Base-by-base conservation (phyloP, 2,888 invertebrate species). In the Sphaeridia pumilis region DNA sequence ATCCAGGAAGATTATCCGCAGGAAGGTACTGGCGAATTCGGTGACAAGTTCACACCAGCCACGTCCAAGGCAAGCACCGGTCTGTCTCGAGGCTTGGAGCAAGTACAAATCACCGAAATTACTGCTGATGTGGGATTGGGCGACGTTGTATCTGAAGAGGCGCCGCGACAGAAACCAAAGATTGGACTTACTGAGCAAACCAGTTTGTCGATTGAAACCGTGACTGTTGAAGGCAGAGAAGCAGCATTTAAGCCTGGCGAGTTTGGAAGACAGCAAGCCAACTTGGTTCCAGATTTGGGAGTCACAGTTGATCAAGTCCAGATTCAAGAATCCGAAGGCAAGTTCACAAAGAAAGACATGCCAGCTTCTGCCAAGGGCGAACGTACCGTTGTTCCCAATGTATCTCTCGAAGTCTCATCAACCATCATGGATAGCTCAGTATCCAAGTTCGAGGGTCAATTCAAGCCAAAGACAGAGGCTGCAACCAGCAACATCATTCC, bases 101-200 rank as follows among this genome's bases (percentile, higher is more conserved):
- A 52, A 5, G 36, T 52, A 22, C 45, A 55, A 49, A 41, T 52
- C 31, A 26, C 45, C 2, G 52, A 55, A 46, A 43, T 44, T 3
- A 45, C 49, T 17, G 21, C 48, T 1, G 48, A 52, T 21, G 43
- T 47, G 2, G 35, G n/a, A 2, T 17, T 56, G 4, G 56, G 49
- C 17, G 49, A 49, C 31, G 45, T 56, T 10, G 25, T 25, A 3
- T 21, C 38, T 26, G 52, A 35, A 17, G 52, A 56, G 7, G 10
- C 46, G n/a, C 36, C 26, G n/a, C 26, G 31, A 10, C 34, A 35
- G 44, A 28, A 44, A 21, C 27, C 54, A 1, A 46, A 41, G 25
- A 38, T 52, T 24, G 31, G 26, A 10, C 14, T 55, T 3, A 44
- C 52, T 2, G 47, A 52, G 21, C 52, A 43, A n/a, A 43, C 27